Evolutionary conservation across 2,113 vertebrate species (phyloP).

Genomic region (Trematocara nigrifrons): DNA sequence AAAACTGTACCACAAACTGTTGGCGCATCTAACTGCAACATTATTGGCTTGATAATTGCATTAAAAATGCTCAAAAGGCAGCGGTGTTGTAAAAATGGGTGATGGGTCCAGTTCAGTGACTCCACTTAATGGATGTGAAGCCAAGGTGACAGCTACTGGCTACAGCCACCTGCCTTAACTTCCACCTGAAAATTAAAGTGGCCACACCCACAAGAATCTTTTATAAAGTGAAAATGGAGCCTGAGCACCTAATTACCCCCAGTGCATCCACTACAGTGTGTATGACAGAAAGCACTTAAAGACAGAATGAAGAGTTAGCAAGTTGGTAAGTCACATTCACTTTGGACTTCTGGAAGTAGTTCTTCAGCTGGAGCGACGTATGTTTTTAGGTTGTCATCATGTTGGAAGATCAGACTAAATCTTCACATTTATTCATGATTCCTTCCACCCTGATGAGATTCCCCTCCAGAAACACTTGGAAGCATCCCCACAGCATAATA

Average conservation of each 20-base stretch:
- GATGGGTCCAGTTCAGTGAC: not conserved
- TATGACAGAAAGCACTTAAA: not conserved
- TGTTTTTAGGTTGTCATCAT: not conserved
- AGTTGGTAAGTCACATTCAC: not conserved
- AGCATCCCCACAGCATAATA: fast-evolving
- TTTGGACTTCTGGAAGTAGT: not conserved
- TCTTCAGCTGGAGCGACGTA: not conserved
- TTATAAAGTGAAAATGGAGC: not conserved
- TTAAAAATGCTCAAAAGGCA: not conserved
- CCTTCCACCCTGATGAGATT: not conserved
- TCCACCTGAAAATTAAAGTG: not conserved
- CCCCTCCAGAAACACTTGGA: not conserved
- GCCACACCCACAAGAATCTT: not conserved
- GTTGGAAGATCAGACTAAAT: not conserved
- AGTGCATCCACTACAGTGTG: not conserved
- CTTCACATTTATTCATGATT: not conserved
- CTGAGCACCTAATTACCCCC: not conserved
- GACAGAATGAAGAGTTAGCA: not conserved
- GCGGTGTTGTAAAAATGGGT: not conserved
- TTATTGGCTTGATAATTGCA: not conserved
- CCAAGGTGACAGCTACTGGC: not conserved
- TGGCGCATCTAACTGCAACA: not conserved
- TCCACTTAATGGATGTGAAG: not conserved
- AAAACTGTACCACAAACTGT: not conserved
- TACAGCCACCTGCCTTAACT: not conserved